Base-by-base conservation (phyloP, 2,888 invertebrate species). In the Leptopterna dolabrata region DNA sequence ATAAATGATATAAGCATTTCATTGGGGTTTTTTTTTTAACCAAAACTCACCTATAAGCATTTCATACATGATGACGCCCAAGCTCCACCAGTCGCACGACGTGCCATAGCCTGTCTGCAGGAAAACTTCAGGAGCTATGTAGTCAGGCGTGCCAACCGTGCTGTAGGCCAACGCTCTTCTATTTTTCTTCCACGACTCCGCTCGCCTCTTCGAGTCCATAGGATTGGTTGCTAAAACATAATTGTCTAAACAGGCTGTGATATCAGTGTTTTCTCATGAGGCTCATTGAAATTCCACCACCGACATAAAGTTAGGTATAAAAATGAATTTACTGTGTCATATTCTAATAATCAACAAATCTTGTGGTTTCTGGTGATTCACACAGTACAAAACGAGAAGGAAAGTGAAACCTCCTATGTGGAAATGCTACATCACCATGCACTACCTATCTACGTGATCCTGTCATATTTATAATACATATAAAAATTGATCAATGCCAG, bases 11-110 rank as follows among this genome's bases (percentile, higher is more conserved):
- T n/a, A n/a, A n/a, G n/a, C n/a, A n/a, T n/a, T n/a, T n/a, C n/a
- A n/a, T n/a, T n/a, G n/a, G n/a, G n/a, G n/a, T n/a, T n/a, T n/a
- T n/a, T n/a, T n/a, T n/a, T n/a, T n/a, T n/a, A n/a, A n/a, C n/a
- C n/a, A n/a, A n/a, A n/a, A n/a, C 93, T 91, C 91, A 95, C 95
- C 99, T 93, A 99, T 99, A 90, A 99, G 94, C 99, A 99, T 99
- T 93, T 99, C 99, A 93, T 99, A 99, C 99, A 99, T 99, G 91
- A 99, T 99, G 87, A 99, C 99, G 36, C 99, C 99, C 87, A 99
- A 94, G 89, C 98, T 99, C 99, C 99, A 99, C 98, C 99, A 99
- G 93, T 99, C 99, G 91, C 99, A 99, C 88, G 98, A 96, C 81
- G 98, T 96, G 3, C 98, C 98, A 92, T 99, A 99, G 71, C 99